Percentiles rank a stretch among this genome's conserved stretches.
phyloP scores from a whole-genome alignment of 1,140 invertebrate species.

The Drosophila truncata region DNA sequence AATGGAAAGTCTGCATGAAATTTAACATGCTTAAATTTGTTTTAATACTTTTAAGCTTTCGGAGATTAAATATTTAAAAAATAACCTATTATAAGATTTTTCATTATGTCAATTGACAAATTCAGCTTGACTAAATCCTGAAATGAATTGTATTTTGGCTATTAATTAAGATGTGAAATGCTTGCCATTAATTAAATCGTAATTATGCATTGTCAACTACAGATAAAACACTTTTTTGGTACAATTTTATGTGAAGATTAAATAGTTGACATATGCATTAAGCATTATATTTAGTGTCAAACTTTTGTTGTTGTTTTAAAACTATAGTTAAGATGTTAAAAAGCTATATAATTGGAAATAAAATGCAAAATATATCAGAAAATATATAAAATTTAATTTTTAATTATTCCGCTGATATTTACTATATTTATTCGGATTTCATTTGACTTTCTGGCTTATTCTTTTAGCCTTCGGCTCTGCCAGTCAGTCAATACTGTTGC shows the following conservation, averaged over 20 bases:
- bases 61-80: background rate
- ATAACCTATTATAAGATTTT: background rate
- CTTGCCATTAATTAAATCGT: conserved; percentile 15
- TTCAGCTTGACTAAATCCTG: background rate
- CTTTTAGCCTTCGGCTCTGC: conserved; percentile 6
- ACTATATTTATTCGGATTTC: background rate
- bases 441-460: background rate
- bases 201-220: conserved; percentile 20
- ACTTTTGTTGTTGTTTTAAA: background rate
- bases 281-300: conserved; percentile 5
- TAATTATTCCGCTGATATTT: background rate
- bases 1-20: background rate
- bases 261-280: background rate
- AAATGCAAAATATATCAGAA: background rate
- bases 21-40: background rate
- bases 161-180: conserved; percentile 16
- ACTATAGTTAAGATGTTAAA: background rate
- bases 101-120: conserved; percentile 12
- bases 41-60: background rate
- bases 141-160: conserved; percentile 3
- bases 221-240: background rate
- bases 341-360: background rate
- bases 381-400: background rate
- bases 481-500: background rate
- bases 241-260: background rate